Evolutionary conservation across 2,888 invertebrate species (phyloP).

Genomic region (Cybosia mesomella): DNA sequence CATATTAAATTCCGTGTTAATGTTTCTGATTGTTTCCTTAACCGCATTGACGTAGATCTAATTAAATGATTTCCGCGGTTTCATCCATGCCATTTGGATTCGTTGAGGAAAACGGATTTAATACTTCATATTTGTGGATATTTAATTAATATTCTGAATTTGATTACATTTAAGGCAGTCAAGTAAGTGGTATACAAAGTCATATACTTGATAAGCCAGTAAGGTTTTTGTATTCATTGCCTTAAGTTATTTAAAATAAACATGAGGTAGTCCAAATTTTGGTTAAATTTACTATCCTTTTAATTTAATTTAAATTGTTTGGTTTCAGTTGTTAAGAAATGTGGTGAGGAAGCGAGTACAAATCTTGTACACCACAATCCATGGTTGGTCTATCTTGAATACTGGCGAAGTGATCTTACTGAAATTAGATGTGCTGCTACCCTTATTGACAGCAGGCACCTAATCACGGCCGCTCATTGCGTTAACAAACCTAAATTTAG

Average conservation of each 20-base stretch:
- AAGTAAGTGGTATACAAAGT: too few relatives aligned
- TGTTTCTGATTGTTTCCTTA: background rate
- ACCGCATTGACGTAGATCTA: background rate
- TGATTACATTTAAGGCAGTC: background rate
- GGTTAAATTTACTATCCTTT: background rate
- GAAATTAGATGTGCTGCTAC: constrained; percentile 63
- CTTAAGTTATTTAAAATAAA: background rate
- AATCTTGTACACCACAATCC: constrained; percentile 66
- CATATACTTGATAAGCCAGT: background rate
- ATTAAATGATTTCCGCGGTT: background rate
- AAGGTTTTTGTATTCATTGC: background rate
- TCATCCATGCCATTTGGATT: background rate
- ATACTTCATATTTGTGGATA: background rate
- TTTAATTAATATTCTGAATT: background rate
- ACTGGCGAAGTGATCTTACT: constrained; percentile 49
- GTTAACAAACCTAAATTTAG: constrained; percentile 51
- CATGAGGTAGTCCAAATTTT: background rate
- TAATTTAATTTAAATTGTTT: background rate
- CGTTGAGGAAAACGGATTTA: background rate
- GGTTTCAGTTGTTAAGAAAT: constrained; percentile 48
- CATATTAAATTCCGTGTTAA: background rate
- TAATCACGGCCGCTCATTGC: constrained; percentile 70
- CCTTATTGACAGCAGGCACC: constrained; percentile 57
- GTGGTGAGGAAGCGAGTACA: constrained; percentile 63
- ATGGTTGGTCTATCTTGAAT: constrained; percentile 66